Evolutionary conservation across 2,888 invertebrate genomes (phyloP), one percentile per base, ranked within the genome.

Genomic region (Metallyticus violacea): DNA sequence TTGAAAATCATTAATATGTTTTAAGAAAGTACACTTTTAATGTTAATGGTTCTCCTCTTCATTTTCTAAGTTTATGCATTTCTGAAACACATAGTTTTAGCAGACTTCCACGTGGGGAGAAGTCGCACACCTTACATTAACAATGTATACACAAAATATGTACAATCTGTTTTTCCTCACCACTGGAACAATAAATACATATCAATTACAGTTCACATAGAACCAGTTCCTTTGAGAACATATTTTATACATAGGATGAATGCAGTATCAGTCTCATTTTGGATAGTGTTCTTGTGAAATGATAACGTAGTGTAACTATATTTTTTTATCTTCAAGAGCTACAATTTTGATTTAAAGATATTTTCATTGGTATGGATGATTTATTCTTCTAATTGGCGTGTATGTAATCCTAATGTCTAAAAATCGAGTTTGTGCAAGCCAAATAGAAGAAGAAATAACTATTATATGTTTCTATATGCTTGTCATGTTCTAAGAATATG

Each of bases 1-100:
- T 86, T 27, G 62, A 28, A 81, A 40, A 79, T 25, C 26, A 26
- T 85, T 85, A 62, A 84, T 28, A 28, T 22, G 29, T 62, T 26
- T 27, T 40, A 84, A 26, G 27, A 85, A 85, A 78, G 78, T 85
- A 78, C 29, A 83, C 83, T 80, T 81, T 79, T 81, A 81, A 30
- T 25, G 25, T 22, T 78, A 22, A 25, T 28, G n/a, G 28, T 81
- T 81, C 40, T 25, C 29, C n/a, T 25, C 22, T 81, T 25, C 28
- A 7, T 81, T 29, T 81, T 80, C 7, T 26, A 80, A 62, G 40
- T 80, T 78, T 9, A 26, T 79, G 79, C 27, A 79, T 25, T 15
- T n/a, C 40, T 81, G 29, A 25, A 25, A 29, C 81, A 30, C 29
- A 7, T 29, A 25, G 25, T 29, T 6, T 40, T 81, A 25, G 9